Evolutionary conservation across 2,113 vertebrate genomes (phyloP).

Genomic region (Nesospiza acunhae): DNA sequence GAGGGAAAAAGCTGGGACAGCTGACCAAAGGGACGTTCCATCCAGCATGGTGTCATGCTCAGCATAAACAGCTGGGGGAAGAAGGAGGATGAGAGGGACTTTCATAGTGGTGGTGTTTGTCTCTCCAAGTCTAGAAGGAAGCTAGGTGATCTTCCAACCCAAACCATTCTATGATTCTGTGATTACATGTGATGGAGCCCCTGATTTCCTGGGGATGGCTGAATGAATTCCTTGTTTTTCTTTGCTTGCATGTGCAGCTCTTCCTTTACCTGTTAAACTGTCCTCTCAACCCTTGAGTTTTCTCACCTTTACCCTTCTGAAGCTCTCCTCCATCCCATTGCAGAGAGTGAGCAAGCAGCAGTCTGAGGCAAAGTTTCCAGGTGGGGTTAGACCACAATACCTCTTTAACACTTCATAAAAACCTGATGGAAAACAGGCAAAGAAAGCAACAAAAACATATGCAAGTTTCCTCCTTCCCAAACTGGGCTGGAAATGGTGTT

Average conservation of each 20-base stretch:
- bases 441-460: not conserved
- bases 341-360: not conserved
- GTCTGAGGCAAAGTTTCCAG: not conserved
- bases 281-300: not conserved
- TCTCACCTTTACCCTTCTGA: not conserved
- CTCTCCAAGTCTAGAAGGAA: not conserved
- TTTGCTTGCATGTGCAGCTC: accelerated
- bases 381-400: not conserved
- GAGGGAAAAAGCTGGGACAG: not conserved
- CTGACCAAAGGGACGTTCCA: not conserved
- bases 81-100: accelerated
- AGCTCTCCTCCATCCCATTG: not conserved
- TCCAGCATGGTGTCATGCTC: not conserved
- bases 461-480: not conserved
- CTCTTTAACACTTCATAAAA: not conserved
- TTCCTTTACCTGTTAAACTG: not conserved
- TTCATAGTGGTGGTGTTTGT: accelerated
- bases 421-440: not conserved
- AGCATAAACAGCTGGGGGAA: not conserved
- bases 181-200: accelerated
- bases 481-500: not conserved
- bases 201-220: not conserved
- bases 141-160: not conserved
- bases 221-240: not conserved
- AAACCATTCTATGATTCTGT: not conserved